A percentile compares a stretch with the other conserved stretches of the same genome.
These are phyloP conservation scores for Thalassarche chlororhynchos DNA, from an alignment of 2,113 vertebrate species.

Conservation along the genomic window DNA sequence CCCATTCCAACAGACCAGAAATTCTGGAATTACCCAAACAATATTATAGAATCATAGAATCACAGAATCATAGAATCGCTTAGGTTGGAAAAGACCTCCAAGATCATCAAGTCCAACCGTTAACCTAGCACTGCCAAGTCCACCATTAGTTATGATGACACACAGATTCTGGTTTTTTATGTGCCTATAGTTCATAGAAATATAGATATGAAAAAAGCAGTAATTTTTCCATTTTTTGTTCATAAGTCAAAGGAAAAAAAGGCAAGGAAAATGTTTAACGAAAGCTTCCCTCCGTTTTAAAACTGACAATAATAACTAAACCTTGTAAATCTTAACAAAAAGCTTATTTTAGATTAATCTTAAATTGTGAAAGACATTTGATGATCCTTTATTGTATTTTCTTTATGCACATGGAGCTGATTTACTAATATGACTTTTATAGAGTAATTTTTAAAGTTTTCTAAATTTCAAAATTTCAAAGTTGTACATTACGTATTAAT, in stretches of 20 bases:
- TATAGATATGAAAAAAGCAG: not conserved
- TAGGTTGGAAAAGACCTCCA: not conserved
- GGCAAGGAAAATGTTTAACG: not conserved
- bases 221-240: not conserved
- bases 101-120: not conserved
- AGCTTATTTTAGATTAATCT: not conserved
- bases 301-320: not conserved
- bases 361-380: not conserved
- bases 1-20: not conserved
- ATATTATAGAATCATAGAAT: not conserved
- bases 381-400: not conserved
- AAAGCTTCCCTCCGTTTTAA: not conserved
- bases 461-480: not conserved
- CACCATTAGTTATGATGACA: not conserved
- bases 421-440: not conserved
- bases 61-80: not conserved
- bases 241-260: not conserved
- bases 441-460: not conserved
- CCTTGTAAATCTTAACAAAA: not conserved
- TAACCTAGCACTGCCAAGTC: not conserved
- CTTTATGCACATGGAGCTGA: not conserved
- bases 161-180: not conserved
- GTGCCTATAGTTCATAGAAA: not conserved
- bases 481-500: rapidly evolving
- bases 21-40: not conserved